A percentile compares a stretch with the other conserved stretches of the same genome.
Conservation (phyloP, 1,140 invertebrate genomes). For the Cydia splendana region DNA sequence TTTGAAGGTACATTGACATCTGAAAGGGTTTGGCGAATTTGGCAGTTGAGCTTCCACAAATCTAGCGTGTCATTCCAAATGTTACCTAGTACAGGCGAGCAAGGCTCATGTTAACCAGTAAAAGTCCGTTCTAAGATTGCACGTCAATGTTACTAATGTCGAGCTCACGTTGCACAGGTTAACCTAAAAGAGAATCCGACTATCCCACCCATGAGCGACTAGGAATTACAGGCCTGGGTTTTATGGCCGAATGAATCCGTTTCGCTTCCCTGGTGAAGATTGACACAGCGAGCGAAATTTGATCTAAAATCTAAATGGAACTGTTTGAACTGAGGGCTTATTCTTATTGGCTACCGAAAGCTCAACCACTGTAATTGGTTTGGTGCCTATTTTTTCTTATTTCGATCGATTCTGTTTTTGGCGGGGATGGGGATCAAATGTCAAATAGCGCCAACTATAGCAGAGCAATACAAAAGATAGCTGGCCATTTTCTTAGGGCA, state of each 20-base stretch:
- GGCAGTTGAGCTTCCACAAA: constrained; percentile 3
- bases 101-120: neutral
- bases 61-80: neutral
- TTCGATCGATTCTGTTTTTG: no score
- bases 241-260: neutral
- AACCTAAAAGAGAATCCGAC: neutral
- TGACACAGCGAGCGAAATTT: constrained; percentile 17
- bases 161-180: neutral
- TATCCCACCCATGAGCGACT: no score
- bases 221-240: neutral
- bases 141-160: neutral
- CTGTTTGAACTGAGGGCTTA: neutral
- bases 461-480: no score
- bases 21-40: neutral
- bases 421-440: no score
- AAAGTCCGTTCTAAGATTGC: neutral
- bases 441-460: no score
- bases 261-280: constrained; percentile 14
- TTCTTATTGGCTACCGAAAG: neutral
- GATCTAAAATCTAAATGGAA: constrained; percentile 7
- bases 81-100: neutral
- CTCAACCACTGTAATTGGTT: neutral
- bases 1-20: neutral
- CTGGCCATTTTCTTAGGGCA: no score
- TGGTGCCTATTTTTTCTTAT: no score